Conservation (phyloP, 2,797 vertebrate genomes). For the Sebastes hubbsi region DNA sequence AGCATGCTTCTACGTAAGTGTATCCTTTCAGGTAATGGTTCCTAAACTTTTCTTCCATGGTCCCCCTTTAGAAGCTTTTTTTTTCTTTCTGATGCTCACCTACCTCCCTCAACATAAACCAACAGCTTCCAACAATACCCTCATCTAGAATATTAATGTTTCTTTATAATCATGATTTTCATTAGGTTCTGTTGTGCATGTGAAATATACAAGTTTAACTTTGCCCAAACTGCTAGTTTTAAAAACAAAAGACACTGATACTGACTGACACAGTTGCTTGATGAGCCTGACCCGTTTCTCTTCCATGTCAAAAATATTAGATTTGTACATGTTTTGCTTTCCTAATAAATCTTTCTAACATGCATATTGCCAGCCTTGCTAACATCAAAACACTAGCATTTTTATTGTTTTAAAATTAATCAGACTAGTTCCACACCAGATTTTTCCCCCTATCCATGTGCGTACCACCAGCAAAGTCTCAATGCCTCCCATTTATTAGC, state of each 20-base stretch:
- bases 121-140: no score
- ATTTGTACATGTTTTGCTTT: background rate
- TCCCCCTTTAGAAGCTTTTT: no score
- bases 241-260: rapidly evolving
- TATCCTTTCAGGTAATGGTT: background rate
- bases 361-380: background rate
- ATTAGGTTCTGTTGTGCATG: background rate
- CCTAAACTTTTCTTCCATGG: background rate
- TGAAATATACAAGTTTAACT: background rate
- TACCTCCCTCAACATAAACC: no score
- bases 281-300: background rate
- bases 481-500: background rate
- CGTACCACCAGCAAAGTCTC: background rate
- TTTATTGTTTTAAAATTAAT: background rate
- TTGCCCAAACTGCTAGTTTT: background rate
- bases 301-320: no score
- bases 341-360: background rate
- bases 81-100: no score
- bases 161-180: background rate
- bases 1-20: no score
- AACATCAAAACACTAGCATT: background rate
- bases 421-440: background rate
- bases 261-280: background rate
- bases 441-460: background rate
- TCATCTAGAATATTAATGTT: background rate